A percentile compares a stretch with the other conserved stretches of the same genome.
Evolutionary conservation across 2,888 invertebrate genomes (phyloP).

Genomic region (Drosophila aldrichi): DNA sequence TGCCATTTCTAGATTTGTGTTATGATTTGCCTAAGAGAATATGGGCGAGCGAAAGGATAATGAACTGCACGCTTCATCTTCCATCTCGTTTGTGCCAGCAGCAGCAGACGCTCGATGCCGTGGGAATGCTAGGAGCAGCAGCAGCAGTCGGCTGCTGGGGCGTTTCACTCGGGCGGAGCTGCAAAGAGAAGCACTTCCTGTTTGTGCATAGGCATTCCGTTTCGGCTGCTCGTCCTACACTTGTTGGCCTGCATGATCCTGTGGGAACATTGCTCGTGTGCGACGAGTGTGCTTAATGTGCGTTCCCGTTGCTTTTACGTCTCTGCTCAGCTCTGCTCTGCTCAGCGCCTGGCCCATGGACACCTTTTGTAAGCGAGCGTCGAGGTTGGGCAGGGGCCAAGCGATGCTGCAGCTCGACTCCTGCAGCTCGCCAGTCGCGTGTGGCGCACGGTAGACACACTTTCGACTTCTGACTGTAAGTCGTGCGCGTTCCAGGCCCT

Average conservation of each 20-base stretch:
- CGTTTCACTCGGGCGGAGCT: conserved; percentile 55
- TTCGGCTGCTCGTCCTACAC: conserved; percentile 58
- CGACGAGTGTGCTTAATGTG: conserved; percentile 77
- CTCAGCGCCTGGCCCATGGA: conserved; percentile 15
- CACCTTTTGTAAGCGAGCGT: conserved; percentile 38
- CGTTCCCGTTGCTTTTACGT: conserved; percentile 46
- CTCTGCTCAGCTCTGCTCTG: conserved; percentile 12
- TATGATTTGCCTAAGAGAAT: conserved; percentile 72
- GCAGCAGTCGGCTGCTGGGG: conserved; percentile 39
- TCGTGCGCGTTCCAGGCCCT: conserved; percentile 48
- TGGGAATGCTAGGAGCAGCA: conserved; percentile 56
- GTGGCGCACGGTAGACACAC: conserved; percentile 82
- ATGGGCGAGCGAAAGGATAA: conserved; percentile 66
- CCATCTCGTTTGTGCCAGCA: conserved; percentile 56
- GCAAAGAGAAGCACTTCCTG: conserved; percentile 65
- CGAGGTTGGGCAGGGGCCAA: conserved; percentile 54
- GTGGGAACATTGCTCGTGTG: conserved; percentile 77
- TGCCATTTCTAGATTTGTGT: conserved; percentile 78
- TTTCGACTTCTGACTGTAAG: conserved; percentile 70
- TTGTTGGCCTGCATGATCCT: conserved; percentile 68
- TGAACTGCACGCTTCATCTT: conserved; percentile 65
- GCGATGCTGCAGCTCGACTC: conserved; percentile 41
- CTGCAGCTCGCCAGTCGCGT: conserved; percentile 48
- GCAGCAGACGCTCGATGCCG: conserved; percentile 19
- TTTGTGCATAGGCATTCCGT: conserved; percentile 64